A percentile compares a stretch with the other conserved stretches of the same genome.
These are phyloP conservation scores for Rousettus leschenaultii DNA, from an alignment of 2,113 vertebrate genomes.

Conservation along the genomic window DNA sequence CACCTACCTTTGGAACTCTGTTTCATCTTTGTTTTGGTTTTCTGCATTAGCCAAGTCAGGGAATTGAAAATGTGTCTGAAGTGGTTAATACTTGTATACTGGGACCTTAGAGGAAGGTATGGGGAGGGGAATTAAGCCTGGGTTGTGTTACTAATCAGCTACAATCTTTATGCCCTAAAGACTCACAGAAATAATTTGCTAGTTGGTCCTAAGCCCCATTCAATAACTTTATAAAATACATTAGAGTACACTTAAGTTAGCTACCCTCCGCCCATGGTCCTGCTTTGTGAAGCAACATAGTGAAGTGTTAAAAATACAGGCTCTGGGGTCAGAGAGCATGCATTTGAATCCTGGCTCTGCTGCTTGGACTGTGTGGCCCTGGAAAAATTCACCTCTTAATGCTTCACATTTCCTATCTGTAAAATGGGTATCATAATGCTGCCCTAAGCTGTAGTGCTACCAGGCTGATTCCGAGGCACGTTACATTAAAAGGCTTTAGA, in stretches of 20 bases:
- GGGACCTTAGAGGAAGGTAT: background rate
- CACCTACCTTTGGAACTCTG: background rate
- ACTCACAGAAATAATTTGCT: background rate
- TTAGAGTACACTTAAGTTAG: accelerated
- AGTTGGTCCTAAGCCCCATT: background rate
- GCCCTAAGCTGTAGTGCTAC: background rate
- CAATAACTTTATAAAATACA: background rate
- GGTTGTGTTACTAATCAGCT: background rate
- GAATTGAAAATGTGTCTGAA: too few relatives aligned
- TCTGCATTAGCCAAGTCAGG: background rate
- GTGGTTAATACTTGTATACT: accelerated
- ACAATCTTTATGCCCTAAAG: background rate
- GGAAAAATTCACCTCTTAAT: background rate
- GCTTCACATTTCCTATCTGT: background rate
- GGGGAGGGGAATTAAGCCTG: background rate
- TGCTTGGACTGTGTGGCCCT: background rate
- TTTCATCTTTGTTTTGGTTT: background rate
- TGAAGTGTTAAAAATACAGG: background rate
- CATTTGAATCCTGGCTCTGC: background rate
- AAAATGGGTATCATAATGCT: background rate
- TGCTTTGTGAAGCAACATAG: accelerated
- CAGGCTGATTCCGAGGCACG: too few relatives aligned
- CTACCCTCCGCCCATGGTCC: background rate
- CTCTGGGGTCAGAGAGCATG: too few relatives aligned
- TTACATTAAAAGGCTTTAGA: background rate